Evolutionary conservation across 2,797 vertebrate genomes (phyloP), one percentile per base, ranked within the genome.

Genomic region (Bothrops alternatus): DNA sequence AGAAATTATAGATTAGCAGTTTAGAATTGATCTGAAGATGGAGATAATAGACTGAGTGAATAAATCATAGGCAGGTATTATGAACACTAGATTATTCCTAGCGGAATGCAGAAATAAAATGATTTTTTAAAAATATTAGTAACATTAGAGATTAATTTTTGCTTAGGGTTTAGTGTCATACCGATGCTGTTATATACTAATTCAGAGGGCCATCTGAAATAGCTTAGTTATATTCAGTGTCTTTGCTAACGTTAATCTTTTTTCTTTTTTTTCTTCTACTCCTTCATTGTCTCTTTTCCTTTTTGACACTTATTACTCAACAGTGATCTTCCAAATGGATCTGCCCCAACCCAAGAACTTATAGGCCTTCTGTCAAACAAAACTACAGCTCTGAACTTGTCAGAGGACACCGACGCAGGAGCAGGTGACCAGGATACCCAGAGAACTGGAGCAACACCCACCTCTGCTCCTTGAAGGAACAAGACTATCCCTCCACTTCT

Each of bases 281-380:
- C 47, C 42, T 3, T 69, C 28, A 50, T 26, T 82, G 56, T 61
- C 69, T 61, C 37, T 86, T 89, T 89, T 7, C 32, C 55, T 82
- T 88, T 89, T 88, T 56, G 47, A 20, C 91, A 3, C 87, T 28
- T 88, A 69, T 37, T 88, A 92, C 87, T 93, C 90, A 96, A 93
- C 97, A 99, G 98, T 88, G 99, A 99, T 95, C 98, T 99, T 96
- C 98, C 99, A 0, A 99, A 99, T 89, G 99, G 99, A 96, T 99
- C 99, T 73, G 97, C 98, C 95, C 96, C 98, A 96, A 97, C 98
- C 90, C 98, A 98, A 95, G 99, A 99, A 95, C 97, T 96, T 96
- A 98, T 99, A 97, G 96, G 98, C 97, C 98, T 99, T 94, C 97
- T 99, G 90, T 98, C 98, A 73, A 98, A 96, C 97, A 99, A 99